Evolutionary conservation across 2,888 invertebrate genomes (phyloP).

Genomic region (Agonopterix arenella): DNA sequence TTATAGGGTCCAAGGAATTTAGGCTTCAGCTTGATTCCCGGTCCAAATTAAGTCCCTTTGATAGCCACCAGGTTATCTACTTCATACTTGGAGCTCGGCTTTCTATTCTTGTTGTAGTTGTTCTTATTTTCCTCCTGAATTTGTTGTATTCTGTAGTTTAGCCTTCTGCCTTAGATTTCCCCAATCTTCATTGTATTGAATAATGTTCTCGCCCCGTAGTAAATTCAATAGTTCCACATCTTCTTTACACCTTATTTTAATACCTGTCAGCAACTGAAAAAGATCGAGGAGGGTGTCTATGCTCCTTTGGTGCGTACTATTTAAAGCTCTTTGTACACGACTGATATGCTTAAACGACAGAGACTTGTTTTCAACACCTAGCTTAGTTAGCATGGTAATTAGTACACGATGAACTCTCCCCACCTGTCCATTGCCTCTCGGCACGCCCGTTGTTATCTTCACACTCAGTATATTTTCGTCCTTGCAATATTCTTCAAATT

Average conservation of each 20-base stretch:
- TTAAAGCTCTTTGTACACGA: constrained; percentile 15
- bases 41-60: constrained; percentile 3
- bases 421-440: no score
- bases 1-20: constrained; percentile 10
- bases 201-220: constrained; percentile 1
- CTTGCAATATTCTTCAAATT: constrained; percentile 34
- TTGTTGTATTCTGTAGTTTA: constrained; percentile 10
- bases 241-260: constrained; percentile 12
- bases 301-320: constrained; percentile 16
- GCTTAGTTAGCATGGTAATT: constrained; percentile 10
- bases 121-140: constrained; percentile 11
- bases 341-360: constrained; percentile 9
- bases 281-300: constrained; percentile 15
- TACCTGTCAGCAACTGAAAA: constrained; percentile 16
- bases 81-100: constrained; percentile 3
- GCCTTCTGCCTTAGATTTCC: constrained; percentile 9
- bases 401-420: no score
- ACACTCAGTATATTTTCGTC: constrained; percentile 30
- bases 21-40: constrained; percentile 3
- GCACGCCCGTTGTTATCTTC: no score
- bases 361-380: constrained; percentile 6
- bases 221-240: constrained; percentile 5
- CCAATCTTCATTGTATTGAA: constrained; percentile 1
- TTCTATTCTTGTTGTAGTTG: constrained; percentile 9
- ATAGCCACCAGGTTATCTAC: constrained; percentile 13